Conservation (phyloP, 2,888 invertebrate genomes). For the Allophyes oxyacanthae region DNA sequence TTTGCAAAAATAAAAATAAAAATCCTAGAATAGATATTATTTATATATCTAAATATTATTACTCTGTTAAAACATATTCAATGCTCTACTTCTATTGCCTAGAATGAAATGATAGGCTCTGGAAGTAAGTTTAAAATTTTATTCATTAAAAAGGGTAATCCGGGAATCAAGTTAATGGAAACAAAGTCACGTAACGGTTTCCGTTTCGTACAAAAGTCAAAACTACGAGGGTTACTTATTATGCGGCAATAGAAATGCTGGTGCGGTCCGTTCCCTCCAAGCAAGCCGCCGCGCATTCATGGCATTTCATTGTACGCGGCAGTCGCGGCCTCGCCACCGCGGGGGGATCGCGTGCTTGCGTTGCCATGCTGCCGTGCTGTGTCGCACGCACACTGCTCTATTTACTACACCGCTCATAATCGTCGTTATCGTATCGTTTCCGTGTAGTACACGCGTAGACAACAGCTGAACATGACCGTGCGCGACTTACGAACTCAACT, state of each 20-base stretch:
- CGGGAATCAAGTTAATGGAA: slow-evolving; percentile 72
- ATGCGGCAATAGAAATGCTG: slow-evolving; percentile 83
- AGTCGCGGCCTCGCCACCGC: slow-evolving; percentile 84
- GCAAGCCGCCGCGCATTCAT: slow-evolving; percentile 78
- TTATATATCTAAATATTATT: too few relatives aligned
- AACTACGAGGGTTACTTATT: slow-evolving; percentile 83
- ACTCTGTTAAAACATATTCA: too few relatives aligned
- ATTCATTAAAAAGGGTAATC: slow-evolving; percentile 29
- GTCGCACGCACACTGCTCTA: slow-evolving; percentile 67
- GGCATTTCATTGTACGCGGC: slow-evolving; percentile 85
- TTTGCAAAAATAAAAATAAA: too few relatives aligned
- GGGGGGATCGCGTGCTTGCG: slow-evolving; percentile 79
- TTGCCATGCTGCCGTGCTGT: slow-evolving; percentile 62
- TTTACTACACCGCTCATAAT: slow-evolving; percentile 73
- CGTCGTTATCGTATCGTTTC: slow-evolving; percentile 74
- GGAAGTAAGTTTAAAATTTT: slow-evolving; percentile 14
- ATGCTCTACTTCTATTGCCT: too few relatives aligned
- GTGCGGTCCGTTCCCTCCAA: slow-evolving; percentile 68
- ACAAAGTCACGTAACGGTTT: slow-evolving; percentile 85
- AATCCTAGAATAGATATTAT: too few relatives aligned
- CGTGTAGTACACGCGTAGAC: slow-evolving; percentile 70
- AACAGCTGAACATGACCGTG: slow-evolving; percentile 79
- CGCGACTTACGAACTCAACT: slow-evolving; percentile 70
- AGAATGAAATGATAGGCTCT: background rate
- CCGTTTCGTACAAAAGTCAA: slow-evolving; percentile 79